phyloP scores from a whole-genome alignment of 2,888 invertebrate species.

The Lymantria monacha region DNA sequence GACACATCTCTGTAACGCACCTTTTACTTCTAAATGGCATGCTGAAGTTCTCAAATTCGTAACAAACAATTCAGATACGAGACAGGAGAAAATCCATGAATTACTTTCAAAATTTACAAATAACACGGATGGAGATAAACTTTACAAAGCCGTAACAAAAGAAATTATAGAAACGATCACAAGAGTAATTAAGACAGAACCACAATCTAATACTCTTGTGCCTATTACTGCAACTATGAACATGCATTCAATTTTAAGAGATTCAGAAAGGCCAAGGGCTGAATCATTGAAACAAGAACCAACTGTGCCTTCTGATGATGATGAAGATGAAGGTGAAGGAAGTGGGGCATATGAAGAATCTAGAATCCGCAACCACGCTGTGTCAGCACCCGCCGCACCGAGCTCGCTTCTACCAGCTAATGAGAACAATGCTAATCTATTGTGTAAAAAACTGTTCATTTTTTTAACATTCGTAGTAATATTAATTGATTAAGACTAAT shows the following conservation, averaged over 20 bases:
- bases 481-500: background rate
- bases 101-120: conserved; percentile 44
- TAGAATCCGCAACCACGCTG: conserved; percentile 47
- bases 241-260: conserved; percentile 23
- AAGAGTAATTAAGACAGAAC: conserved; percentile 22
- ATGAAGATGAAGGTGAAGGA: conserved; percentile 71
- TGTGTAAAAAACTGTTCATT: conserved; percentile 17
- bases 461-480: conserved; percentile 20
- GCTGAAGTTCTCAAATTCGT: conserved; percentile 57
- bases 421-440: conserved; percentile 47
- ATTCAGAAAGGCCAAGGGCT: conserved; percentile 47
- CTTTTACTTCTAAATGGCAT: conserved; percentile 49
- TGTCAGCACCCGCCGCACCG: conserved; percentile 66
- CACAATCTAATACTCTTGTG: conserved; percentile 27
- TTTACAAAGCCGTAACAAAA: conserved; percentile 50
- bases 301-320: conserved; percentile 68
- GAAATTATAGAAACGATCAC: conserved; percentile 20
- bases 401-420: conserved; percentile 67
- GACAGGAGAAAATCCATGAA: conserved; percentile 25
- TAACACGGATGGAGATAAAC: conserved; percentile 37
- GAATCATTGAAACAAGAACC: conserved; percentile 64
- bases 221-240: conserved; percentile 19
- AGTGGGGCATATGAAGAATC: conserved; percentile 64
- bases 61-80: conserved; percentile 41
- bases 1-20: conserved; percentile 60